Evolutionary conservation across 2,113 vertebrate genomes (phyloP), one percentile per base, ranked within the genome.

Genomic region (Micronisus gabar): DNA sequence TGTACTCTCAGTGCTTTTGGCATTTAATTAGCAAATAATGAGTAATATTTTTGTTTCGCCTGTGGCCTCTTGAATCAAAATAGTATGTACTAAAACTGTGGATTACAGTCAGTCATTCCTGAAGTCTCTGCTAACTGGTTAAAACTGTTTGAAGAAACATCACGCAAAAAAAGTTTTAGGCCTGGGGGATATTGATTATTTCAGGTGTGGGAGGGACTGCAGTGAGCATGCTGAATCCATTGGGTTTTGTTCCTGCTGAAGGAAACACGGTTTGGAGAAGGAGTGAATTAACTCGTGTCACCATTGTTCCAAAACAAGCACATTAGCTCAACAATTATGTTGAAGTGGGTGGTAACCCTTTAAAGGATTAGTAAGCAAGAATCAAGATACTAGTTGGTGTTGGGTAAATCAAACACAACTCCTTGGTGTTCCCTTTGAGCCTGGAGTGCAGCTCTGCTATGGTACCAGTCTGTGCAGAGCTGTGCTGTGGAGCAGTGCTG

Each of bases 371-470:
- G 29, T 21, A 19, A 47, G 47, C 5, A 6, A 47, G 68, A 40
- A 41, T 4, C 13, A 4, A 9, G 74, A 14, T 11, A 23, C 27
- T 19, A 16, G 5, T 23, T 22, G 14, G 65, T 3, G 6, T 13
- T 0, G 6, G 6, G 17, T 59, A 19, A 45, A 20, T 59, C 45
- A 3, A 32, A 32, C 26, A 13, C 20, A 9, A 2, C 41, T 56
- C 86, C 50, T 12, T 6, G 38, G 34, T 11, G 48, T 34, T 34
- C 32, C 34, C 22, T 11, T 5, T 4, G 50, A 43, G 50, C 13
- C 48, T 2, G 58, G 47, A 32, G 16, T 0, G 27, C 1, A 13
- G 38, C 38, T 23, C 45, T 0, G 43, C 66, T 15, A 4, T 2
- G 9, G 26, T 38, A 4, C 48, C 18, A 9, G 11, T 18, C 34